Percentiles rank a stretch among this genome's conserved stretches.
Conservation (phyloP, 2,888 invertebrate genomes). For the Lacanobia oleracea region DNA sequence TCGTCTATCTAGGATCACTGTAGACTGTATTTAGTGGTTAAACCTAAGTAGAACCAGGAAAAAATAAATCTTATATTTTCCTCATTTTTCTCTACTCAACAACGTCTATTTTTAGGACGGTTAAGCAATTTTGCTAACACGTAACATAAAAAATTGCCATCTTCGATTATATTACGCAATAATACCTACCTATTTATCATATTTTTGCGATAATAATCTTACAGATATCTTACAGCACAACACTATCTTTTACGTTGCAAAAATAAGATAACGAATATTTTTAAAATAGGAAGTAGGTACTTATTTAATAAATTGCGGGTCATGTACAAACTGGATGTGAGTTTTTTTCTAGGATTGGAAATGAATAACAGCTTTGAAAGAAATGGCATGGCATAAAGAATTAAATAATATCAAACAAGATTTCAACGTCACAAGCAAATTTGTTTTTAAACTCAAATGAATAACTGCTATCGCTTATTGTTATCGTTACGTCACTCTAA, state of each 20-base stretch:
- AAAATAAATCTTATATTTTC: not conserved
- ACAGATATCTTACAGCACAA: slow-evolving; percentile 14
- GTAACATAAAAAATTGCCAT: slow-evolving; percentile 5
- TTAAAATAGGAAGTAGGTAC: not conserved
- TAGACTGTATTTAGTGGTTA: too few relatives aligned
- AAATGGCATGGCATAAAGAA: not conserved
- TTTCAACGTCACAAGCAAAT: slow-evolving; percentile 25
- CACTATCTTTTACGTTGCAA: slow-evolving; percentile 25
- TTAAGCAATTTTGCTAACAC: slow-evolving; percentile 3
- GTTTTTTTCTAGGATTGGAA: not conserved
- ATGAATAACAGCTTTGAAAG: not conserved
- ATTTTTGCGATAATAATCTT: slow-evolving; percentile 25
- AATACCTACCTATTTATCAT: slow-evolving; percentile 25
- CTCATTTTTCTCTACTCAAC: not conserved
- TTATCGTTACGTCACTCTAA: slow-evolving; percentile 34
- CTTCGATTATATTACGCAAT: slow-evolving; percentile 34
- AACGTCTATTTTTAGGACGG: slow-evolving; percentile 15
- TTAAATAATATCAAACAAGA: slow-evolving; percentile 8
- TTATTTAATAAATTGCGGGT: too few relatives aligned
- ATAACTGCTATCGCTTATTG: slow-evolving; percentile 34
- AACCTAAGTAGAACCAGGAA: slow-evolving; percentile 2
- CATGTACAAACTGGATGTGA: not conserved
- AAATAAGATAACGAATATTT: slow-evolving; percentile 22
- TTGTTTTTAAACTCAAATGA: slow-evolving; percentile 16
- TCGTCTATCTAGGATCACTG: not conserved